phyloP scores from a whole-genome alignment of 2,888 invertebrate species.

The Unio delphinus region DNA sequence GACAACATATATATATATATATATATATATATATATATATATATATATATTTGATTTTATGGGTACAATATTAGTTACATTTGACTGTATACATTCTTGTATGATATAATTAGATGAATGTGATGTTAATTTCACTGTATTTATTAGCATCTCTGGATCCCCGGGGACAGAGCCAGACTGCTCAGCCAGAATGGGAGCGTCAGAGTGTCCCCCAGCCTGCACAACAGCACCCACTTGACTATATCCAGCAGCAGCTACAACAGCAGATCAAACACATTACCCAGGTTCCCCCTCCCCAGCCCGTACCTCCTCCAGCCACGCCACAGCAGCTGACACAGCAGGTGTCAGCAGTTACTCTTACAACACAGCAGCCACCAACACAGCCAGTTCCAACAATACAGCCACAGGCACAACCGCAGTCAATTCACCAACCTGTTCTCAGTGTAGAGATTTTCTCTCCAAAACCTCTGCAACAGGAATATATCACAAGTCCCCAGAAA shows the following conservation, averaged over 20 bases:
- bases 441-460: background rate
- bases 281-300: slow-evolving; percentile 20
- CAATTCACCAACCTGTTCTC: slow-evolving; percentile 1
- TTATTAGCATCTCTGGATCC: slow-evolving; percentile 1
- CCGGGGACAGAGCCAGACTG: slow-evolving; percentile 7
- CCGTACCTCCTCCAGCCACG: slow-evolving; percentile 12
- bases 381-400: background rate
- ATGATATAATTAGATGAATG: too few species aligned
- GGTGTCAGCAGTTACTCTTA: slow-evolving; percentile 5
- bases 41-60: too few species aligned
- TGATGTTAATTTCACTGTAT: background rate
- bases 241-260: slow-evolving; percentile 52
- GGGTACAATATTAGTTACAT: too few species aligned
- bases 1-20: too few species aligned
- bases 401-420: background rate
- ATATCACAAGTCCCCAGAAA: background rate
- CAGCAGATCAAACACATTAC: slow-evolving; percentile 24
- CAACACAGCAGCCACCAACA: slow-evolving; percentile 16
- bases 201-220: slow-evolving; percentile 22
- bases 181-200: slow-evolving; percentile 22
- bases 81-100: too few species aligned
- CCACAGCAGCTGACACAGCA: slow-evolving; percentile 13
- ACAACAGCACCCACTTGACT: slow-evolving; percentile 61
- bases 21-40: too few species aligned
- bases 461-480: background rate